A percentile compares a stretch with the other conserved stretches of the same genome.
phyloP scores from a whole-genome alignment of 2,113 vertebrate genomes.

The Sorex araneus region DNA sequence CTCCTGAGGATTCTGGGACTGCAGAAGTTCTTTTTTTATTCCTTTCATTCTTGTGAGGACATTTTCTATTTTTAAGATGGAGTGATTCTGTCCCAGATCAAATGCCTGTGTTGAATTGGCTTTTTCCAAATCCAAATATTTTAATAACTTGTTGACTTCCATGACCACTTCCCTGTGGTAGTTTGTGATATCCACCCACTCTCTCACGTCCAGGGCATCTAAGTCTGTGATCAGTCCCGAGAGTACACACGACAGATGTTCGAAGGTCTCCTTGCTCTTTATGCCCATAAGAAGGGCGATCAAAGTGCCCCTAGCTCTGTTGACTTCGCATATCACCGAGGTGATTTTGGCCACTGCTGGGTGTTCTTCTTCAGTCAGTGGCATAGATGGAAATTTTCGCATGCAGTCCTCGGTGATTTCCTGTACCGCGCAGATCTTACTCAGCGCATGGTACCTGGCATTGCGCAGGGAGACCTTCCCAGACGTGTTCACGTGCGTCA shows the following conservation, averaged over 20 bases:
- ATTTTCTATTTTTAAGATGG: conserved; percentile 96
- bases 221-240: conserved; percentile 96
- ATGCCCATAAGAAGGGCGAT: conserved; percentile 96
- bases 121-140: conserved; percentile 96
- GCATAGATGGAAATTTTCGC: conserved; percentile 93
- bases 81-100: conserved; percentile 95
- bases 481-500: conserved; percentile 97
- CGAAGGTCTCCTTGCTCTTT: conserved; percentile 94
- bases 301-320: conserved; percentile 94
- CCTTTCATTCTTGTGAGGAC: conserved; percentile 93
- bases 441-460: conserved; percentile 95
- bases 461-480: conserved; percentile 95
- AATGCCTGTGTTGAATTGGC: conserved; percentile 93
- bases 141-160: conserved; percentile 96
- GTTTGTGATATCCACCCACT: conserved; percentile 93
- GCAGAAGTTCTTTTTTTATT: conserved; percentile 92
- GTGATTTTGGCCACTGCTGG: conserved; percentile 96
- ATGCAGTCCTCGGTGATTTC: conserved; percentile 94
- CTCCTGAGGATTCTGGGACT: conserved; percentile 90
- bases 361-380: conserved; percentile 94
- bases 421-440: conserved; percentile 95
- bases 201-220: conserved; percentile 97
- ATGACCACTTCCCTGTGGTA: conserved; percentile 97
- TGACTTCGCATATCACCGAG: conserved; percentile 95
- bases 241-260: conserved; percentile 95